These are phyloP conservation scores for Sinocyclocheilus anophthalmus DNA, from an alignment of 2,113 vertebrate genomes.

Conservation along the genomic window DNA sequence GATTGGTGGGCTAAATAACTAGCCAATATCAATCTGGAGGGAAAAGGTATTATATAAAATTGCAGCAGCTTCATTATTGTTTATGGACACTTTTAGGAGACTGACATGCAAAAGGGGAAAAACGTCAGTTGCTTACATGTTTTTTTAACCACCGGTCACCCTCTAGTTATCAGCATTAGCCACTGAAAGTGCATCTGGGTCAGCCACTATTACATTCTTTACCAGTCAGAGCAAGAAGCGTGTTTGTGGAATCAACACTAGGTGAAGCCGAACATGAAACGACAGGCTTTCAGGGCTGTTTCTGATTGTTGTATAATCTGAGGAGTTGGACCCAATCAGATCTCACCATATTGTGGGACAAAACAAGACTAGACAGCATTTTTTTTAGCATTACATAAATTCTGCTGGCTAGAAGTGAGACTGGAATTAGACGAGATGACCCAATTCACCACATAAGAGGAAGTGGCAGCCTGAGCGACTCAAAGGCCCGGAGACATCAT, in stretches of 20 bases:
- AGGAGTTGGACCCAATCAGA: conserved; percentile 5
- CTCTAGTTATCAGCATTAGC: neutral
- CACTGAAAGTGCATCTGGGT: neutral
- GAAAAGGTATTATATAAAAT: too few species aligned
- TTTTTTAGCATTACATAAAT: neutral
- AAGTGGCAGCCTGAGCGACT: neutral
- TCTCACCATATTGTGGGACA: neutral
- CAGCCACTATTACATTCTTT: neutral
- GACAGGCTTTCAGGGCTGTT: neutral
- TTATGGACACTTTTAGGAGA: too few species aligned
- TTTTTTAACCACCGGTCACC: neutral
- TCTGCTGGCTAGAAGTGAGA: neutral
- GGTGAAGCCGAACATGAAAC: neutral
- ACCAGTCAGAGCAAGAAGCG: neutral
- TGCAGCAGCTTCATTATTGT: too few species aligned
- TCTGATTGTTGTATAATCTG: conserved; percentile 5
- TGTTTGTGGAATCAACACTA: neutral
- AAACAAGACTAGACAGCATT: conserved; percentile 15
- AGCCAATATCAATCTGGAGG: too few species aligned
- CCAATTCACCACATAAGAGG: neutral
- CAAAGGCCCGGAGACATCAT: neutral
- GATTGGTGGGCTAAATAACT: too few species aligned
- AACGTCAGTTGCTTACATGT: neutral
- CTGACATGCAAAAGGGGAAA: too few species aligned
- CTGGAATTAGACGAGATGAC: conserved; percentile 8